phyloP scores from a whole-genome alignment of 2,113 vertebrate species.

The Dromaius novaehollandiae region DNA sequence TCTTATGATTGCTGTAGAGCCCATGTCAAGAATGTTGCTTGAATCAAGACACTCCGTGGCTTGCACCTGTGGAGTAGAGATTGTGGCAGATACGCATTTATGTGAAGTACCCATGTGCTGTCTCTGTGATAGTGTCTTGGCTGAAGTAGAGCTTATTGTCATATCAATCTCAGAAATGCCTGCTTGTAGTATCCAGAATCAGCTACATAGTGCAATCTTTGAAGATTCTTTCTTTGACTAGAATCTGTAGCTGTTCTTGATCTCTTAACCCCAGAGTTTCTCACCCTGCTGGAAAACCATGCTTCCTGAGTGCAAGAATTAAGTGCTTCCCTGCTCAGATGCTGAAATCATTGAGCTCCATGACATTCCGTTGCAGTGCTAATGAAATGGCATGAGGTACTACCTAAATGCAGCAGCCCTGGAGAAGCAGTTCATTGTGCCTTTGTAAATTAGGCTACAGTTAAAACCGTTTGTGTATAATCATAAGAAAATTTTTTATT shows the following conservation, averaged over 20 bases:
- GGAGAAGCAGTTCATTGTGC: conserved; percentile 17
- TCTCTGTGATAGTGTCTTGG: not conserved
- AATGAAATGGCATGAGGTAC: conserved; percentile 17
- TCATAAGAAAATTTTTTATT: conserved; percentile 2
- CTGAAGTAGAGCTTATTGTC: conserved; percentile 11
- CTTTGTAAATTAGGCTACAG: conserved; percentile 30
- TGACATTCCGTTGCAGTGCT: conserved; percentile 21
- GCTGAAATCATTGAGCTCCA: conserved; percentile 28
- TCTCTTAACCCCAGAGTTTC: conserved; percentile 44
- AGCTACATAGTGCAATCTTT: not conserved
- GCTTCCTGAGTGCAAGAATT: conserved; percentile 26
- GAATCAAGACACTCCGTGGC: conserved; percentile 15
- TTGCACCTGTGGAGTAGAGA: conserved; percentile 11
- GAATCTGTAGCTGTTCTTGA: conserved; percentile 37
- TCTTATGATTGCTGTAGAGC: conserved; percentile 22
- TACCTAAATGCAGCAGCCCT: conserved; percentile 16
- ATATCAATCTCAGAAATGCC: not conserved
- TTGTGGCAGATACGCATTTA: conserved; percentile 15
- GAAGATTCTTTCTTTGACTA: conserved; percentile 14
- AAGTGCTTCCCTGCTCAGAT: conserved; percentile 21
- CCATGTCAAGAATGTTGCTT: not conserved
- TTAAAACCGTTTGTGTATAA: conserved; percentile 1
- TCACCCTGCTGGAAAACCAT: conserved; percentile 39
- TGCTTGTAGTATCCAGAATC: not conserved
- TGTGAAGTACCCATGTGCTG: not conserved